Base-by-base conservation (phyloP, 1,140 invertebrate species). In the Euwallacea fornicatus region DNA sequence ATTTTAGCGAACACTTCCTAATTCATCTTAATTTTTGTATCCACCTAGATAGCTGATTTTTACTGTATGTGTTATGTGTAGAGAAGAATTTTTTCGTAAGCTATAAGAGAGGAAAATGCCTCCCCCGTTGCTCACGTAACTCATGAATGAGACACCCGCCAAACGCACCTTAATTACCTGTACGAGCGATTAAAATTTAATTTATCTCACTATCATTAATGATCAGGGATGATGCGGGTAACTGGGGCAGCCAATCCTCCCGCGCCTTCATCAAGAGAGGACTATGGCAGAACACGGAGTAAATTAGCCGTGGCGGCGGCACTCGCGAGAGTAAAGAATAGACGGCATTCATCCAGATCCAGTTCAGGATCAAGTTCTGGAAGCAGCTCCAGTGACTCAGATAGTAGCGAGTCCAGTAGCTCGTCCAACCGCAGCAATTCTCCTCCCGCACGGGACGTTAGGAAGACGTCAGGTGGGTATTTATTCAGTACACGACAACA, bases 281-380 rank as follows among this genome's bases (percentile, higher is more conserved):
- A 76, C 21, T 75, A 78, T 69, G 74, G 78, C 54, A 70, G 79
- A 47, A 76, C 70, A 8, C 64, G 77, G 44, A 80, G 74, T 72
- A 80, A 80, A 73, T 69, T 81, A 55, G 80, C 78, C 0, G 77
- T 65, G 67, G 79, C 79, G 62, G 76, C 77, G 21, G 81, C 78
- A n/a, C 72, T 78, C 71, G 80, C 81, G 16, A 66, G 77, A 60
- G 77, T 76, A n/a, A 81, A 78, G 74, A 71, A 74, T 6, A 75
- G 78, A 2, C 66, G 73, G 54, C 46, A 33, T 61, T 81, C 81
- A 13, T 85, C 84, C 42, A 81, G 82, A 60, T 84, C 83, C 16
- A 79, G 77, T 16, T 81, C 79, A 10, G 79, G 80, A 8, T 85
- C 85, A 69, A 86, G 85, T 8, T 84, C 83, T 2, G 11, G 84